Evolutionary conservation across 1,140 invertebrate genomes (phyloP), one percentile per base, ranked within the genome.

Genomic region (Papilio aristodemus): DNA sequence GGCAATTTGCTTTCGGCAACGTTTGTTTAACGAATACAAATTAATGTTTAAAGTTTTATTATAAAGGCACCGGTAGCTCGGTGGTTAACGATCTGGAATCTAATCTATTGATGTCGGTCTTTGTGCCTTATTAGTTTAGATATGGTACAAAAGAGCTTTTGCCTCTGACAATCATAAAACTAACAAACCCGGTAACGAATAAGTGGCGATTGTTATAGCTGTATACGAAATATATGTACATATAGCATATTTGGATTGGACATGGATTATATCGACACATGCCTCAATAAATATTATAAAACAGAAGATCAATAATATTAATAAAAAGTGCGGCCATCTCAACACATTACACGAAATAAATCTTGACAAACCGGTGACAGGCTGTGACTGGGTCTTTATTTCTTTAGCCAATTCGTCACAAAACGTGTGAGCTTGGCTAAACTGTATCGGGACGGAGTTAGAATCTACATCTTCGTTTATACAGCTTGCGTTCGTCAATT

Each of bases 381-480:
- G 22, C 10, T 4, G 46, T 19, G 17, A 19, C 46, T 19, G 46
- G 7, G 46, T 22, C 46, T 54, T 5, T 11, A 54, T 54, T 54
- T 54, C 46, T 19, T 54, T 54, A 8, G 19, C 17, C 46, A 54
- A 54, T 54, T 54, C 22, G 46, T 54, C 46, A 54, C 46, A 22
- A 10, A 22, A 54, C 10, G 17, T 50, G 46, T 10, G 19, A 10
- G 11, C 41, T 7, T 11, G 17, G 46, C 19, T 54, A 9, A 50
- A 50, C 27, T 19, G 43, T 19, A 22, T 22, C 17, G 17, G 41
- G n/a, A 43, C 17, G 14, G 19, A 19, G 43, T 13, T 0, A 22
- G 19, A 19, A 10, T 54, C 22, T 14, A 46, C 8, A 17, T 22
- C 17, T 11, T 54, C 14, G 19, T 22, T 19, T 1, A 13, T 39